A percentile compares a stretch with the other conserved stretches of the same genome.
These are phyloP conservation scores for Leptura quadrifasciata DNA, from an alignment of 2,888 invertebrate genomes.

Conservation along the genomic window DNA sequence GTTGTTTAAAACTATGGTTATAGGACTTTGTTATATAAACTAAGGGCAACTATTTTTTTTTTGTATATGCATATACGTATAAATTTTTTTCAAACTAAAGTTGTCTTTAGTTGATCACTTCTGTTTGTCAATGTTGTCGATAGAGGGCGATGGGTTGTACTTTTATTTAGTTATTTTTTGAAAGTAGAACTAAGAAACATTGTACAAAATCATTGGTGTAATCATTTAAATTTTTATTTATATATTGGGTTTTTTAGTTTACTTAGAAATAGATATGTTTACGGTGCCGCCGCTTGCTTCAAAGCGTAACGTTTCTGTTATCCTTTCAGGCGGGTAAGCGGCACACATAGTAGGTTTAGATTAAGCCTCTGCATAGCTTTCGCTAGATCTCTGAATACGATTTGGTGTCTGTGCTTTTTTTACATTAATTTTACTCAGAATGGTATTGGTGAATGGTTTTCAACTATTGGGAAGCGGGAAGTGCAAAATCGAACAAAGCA, in stretches of 20 bases:
- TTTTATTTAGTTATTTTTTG: slow-evolving; percentile 46
- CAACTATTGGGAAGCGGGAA: slow-evolving; percentile 49
- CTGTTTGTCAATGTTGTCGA: slow-evolving; percentile 61
- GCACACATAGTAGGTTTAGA: slow-evolving; percentile 64
- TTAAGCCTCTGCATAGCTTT: slow-evolving; percentile 70
- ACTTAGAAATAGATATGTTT: slow-evolving; percentile 59
- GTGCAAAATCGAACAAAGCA: slow-evolving; percentile 44
- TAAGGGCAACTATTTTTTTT: slow-evolving; percentile 56
- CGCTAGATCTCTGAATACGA: slow-evolving; percentile 71
- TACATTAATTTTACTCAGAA: slow-evolving; percentile 57
- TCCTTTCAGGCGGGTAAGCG: slow-evolving; percentile 41
- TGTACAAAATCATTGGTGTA: slow-evolving; percentile 64
- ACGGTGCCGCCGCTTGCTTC: slow-evolving; percentile 40
- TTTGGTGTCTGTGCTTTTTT: slow-evolving; percentile 64
- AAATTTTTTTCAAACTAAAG: slow-evolving; percentile 41
- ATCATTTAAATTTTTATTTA: slow-evolving; percentile 57
- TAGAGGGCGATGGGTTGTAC: slow-evolving; percentile 59
- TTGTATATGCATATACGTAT: slow-evolving; percentile 31
- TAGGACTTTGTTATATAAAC: slow-evolving; percentile 59
- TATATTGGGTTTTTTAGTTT: slow-evolving; percentile 64
- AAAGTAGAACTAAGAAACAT: slow-evolving; percentile 58
- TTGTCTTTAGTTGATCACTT: slow-evolving; percentile 57
- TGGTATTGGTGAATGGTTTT: slow-evolving; percentile 58
- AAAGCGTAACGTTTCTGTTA: slow-evolving; percentile 43
- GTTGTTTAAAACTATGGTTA: slow-evolving; percentile 55